Conservation (phyloP, 2,888 invertebrate genomes). For the Caenorhabditis uteleia region DNA sequence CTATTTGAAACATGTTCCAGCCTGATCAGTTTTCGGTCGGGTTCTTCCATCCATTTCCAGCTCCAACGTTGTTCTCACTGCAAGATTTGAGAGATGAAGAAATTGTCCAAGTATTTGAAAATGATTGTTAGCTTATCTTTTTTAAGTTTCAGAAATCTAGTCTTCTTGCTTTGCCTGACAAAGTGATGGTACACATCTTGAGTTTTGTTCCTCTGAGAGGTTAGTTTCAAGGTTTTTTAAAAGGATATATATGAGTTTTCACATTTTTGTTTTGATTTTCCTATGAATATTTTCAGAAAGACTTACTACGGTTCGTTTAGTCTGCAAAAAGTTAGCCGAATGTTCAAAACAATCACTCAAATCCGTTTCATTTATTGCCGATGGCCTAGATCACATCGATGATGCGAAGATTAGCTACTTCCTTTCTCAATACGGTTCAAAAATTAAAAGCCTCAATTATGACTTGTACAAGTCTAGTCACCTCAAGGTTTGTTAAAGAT, state of each 20-base stretch:
- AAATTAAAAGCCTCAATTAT: slow-evolving; percentile 48
- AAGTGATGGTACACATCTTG: no score
- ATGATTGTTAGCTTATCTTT: no score
- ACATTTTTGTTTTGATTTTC: slow-evolving; percentile 11
- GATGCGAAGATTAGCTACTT: slow-evolving; percentile 40
- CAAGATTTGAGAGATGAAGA: slow-evolving; percentile 16
- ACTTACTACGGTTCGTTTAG: slow-evolving; percentile 13
- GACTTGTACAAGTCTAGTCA: slow-evolving; percentile 50
- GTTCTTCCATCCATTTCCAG: no score
- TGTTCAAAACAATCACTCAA: slow-evolving; percentile 36
- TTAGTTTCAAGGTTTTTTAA: no score
- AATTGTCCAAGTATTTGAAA: slow-evolving; percentile 6
- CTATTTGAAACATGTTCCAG: no score
- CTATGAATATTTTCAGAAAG: slow-evolving; percentile 19
- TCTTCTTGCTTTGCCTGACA: no score
- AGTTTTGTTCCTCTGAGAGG: no score
- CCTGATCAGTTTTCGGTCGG: no score
- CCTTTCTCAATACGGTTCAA: slow-evolving; percentile 39
- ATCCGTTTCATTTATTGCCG: slow-evolving; percentile 40
- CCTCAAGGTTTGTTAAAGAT: slow-evolving; percentile 14
- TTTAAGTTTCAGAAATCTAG: no score
- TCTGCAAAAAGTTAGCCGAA: slow-evolving; percentile 31
- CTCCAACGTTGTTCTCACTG: slow-evolving; percentile 5
- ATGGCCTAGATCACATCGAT: slow-evolving; percentile 34
- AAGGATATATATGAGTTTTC: no score